Conservation (phyloP, 2,888 invertebrate genomes). For the Tuta absoluta region DNA sequence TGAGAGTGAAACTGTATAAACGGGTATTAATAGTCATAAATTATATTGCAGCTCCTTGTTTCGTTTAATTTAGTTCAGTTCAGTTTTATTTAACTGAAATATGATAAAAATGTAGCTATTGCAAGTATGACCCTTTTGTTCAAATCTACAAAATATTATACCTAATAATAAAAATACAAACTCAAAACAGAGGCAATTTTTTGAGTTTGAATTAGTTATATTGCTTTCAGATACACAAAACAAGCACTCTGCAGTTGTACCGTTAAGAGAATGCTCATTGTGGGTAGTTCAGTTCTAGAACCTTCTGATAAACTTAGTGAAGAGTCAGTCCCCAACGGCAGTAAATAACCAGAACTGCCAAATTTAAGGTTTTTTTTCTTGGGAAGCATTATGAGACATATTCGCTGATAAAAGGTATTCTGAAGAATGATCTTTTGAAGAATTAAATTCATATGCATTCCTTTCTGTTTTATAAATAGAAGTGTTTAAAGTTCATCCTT, state of each 20-base stretch:
- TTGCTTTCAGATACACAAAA: background rate
- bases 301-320: background rate
- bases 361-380: background rate
- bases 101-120: no score
- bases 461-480: background rate
- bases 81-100: no score
- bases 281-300: background rate
- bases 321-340: constrained; percentile 7
- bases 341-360: background rate
- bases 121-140: no score
- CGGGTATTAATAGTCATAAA: no score
- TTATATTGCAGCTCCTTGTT: no score
- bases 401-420: background rate
- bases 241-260: background rate
- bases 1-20: background rate
- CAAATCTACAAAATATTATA: no score
- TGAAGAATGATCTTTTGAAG: background rate
- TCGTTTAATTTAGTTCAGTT: no score
- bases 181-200: background rate
- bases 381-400: background rate
- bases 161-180: no score
- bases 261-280: background rate
- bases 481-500: background rate
- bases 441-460: background rate
- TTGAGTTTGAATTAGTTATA: background rate